Conservation (phyloP, 2,888 invertebrate species). For the Caenorhabditis sp. region DNA sequence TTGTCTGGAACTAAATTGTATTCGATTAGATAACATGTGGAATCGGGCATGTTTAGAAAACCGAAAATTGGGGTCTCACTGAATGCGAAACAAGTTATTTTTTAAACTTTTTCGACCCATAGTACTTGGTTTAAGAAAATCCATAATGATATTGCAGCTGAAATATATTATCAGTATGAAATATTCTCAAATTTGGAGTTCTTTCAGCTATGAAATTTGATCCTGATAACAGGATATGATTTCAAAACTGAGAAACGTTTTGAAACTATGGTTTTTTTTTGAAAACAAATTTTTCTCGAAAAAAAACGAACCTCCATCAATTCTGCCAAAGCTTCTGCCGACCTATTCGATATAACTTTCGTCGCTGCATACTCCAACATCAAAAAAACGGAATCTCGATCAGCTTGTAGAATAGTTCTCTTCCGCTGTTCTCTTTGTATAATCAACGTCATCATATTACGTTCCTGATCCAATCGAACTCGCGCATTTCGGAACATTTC, state of each 20-base stretch:
- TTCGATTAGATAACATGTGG: background rate
- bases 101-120: no score
- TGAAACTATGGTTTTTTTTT: no score
- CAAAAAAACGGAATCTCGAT: background rate
- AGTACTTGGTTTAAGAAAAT: no score
- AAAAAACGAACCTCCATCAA: conserved; percentile 4
- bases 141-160: no score
- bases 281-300: no score
- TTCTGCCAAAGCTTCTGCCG: background rate
- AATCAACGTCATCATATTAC: conserved; percentile 13
- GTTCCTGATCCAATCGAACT: conserved; percentile 5
- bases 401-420: background rate
- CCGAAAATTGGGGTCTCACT: no score
- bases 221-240: no score
- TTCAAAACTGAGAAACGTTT: no score
- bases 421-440: conserved; percentile 19
- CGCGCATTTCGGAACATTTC: background rate
- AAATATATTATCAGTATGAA: no score
- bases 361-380: background rate
- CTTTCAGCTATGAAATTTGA: no score
- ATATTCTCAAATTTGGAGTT: no score
- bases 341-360: background rate
- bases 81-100: no score
- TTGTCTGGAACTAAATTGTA: conserved; percentile 3
- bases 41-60: background rate